phyloP scores from a whole-genome alignment of 2,797 vertebrate species.

The Labroides dimidiatus region DNA sequence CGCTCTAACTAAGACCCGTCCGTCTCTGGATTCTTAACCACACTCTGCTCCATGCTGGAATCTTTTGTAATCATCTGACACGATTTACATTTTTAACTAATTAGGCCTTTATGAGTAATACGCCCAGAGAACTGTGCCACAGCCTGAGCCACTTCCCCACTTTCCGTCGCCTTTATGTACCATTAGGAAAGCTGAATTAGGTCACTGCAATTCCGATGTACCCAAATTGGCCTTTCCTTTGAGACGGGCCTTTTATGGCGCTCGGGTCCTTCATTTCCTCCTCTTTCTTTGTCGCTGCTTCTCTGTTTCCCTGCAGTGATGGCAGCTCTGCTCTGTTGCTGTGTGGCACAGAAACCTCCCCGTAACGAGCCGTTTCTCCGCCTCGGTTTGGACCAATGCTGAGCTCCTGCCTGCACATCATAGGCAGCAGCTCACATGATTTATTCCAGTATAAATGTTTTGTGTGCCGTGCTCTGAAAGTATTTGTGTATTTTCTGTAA shows the following conservation, averaged over 20 bases:
- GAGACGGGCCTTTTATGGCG: conserved; percentile 79
- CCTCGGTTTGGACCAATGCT: conserved; percentile 49
- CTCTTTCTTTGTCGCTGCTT: conserved; percentile 54
- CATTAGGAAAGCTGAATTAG: conserved; percentile 77
- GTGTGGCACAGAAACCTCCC: conserved; percentile 34
- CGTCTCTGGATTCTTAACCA: conserved; percentile 4
- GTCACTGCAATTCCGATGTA: conserved; percentile 71
- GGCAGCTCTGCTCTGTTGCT: conserved; percentile 44
- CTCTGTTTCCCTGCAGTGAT: conserved; percentile 47
- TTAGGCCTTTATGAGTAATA: conserved; percentile 55
- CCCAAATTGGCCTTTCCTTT: conserved; percentile 78
- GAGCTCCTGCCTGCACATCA: conserved; percentile 38
- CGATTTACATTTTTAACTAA: conserved; percentile 59
- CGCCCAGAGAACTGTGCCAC: conserved; percentile 62
- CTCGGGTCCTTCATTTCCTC: conserved; percentile 70
- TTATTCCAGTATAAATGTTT: neutral
- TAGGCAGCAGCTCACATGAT: conserved; percentile 27
- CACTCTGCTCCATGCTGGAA: conserved; percentile 9
- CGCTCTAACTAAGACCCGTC: neutral
- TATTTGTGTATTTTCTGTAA: conserved; percentile 25
- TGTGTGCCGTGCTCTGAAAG: conserved; percentile 3
- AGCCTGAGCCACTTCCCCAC: conserved; percentile 70
- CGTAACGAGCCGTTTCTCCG: conserved; percentile 52
- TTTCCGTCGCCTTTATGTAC: conserved; percentile 72
- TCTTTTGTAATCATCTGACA: conserved; percentile 49